These are phyloP conservation scores for Lordiphosa mommai DNA, from an alignment of 1,140 invertebrate species.

Conservation along the genomic window DNA sequence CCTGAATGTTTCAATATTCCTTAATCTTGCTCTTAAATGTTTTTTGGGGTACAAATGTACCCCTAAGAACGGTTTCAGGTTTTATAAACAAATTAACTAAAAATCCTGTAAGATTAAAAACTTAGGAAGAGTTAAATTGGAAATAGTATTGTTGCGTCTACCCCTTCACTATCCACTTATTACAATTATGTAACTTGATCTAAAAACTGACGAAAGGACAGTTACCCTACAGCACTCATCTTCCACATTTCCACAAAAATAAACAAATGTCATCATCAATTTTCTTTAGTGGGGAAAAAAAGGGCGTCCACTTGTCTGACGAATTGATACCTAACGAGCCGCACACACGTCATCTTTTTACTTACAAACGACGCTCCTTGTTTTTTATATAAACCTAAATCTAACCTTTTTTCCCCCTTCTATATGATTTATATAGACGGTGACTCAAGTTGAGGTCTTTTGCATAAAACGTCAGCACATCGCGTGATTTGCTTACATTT, in stretches of 20 bases:
- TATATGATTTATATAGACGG: slow-evolving; percentile 49
- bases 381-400: slow-evolving; percentile 9
- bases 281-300: not conserved
- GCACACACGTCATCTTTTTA: slow-evolving; percentile 37
- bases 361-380: slow-evolving; percentile 12
- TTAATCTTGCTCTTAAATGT: too few species aligned
- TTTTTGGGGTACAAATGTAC: too few species aligned
- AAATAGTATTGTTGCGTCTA: too few species aligned
- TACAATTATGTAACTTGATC: not conserved
- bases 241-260: slow-evolving; percentile 6
- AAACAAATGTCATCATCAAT: slow-evolving; percentile 22
- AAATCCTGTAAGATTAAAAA: too few species aligned
- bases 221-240: not conserved
- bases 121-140: too few species aligned
- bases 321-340: slow-evolving; percentile 16
- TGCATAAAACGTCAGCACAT: slow-evolving; percentile 36
- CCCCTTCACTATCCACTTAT: too few species aligned
- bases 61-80: too few species aligned
- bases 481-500: slow-evolving; percentile 56
- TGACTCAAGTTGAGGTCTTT: slow-evolving; percentile 39
- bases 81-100: too few species aligned
- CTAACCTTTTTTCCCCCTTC: slow-evolving; percentile 25
- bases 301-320: slow-evolving; percentile 50
- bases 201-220: not conserved
- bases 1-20: too few species aligned